A percentile compares a stretch with the other conserved stretches of the same genome.
Conservation (phyloP, 2,113 vertebrate genomes). For the Nyctereutes procyonoides region DNA sequence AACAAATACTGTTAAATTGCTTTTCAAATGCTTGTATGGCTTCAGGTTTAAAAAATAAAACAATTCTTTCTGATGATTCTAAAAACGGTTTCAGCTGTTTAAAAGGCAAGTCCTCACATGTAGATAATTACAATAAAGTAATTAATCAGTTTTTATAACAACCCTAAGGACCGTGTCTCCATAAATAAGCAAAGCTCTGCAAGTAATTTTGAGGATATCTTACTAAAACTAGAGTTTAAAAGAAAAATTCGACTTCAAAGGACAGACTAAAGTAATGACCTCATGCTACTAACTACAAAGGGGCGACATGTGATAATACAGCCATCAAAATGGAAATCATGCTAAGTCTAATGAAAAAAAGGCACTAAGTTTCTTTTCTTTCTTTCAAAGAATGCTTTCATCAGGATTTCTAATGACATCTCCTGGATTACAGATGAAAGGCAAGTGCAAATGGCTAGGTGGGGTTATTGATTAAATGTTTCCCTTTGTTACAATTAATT, state of each 20-base stretch:
- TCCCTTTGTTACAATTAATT: slow-evolving; percentile 32
- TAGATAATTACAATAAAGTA: not conserved
- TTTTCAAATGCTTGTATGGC: slow-evolving; percentile 11
- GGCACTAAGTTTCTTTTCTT: not conserved
- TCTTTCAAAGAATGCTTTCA: not conserved
- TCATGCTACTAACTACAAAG: not conserved
- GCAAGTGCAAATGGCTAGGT: not conserved
- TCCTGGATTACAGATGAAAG: slow-evolving; percentile 41
- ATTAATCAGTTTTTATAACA: slow-evolving; percentile 30
- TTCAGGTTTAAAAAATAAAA: slow-evolving; percentile 39
- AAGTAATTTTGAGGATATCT: not conserved
- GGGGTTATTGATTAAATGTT: not conserved
- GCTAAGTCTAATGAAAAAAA: not conserved
- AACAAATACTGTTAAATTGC: slow-evolving; percentile 38
- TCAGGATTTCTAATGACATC: not conserved
- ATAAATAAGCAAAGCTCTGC: not conserved
- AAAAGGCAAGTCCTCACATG: not conserved
- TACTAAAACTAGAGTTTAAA: slow-evolving; percentile 31
- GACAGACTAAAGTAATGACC: slow-evolving; percentile 3
- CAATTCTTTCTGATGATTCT: not conserved
- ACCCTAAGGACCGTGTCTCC: not conserved
- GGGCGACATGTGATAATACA: not conserved
- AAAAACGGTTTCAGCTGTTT: slow-evolving; percentile 2
- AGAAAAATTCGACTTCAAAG: slow-evolving; percentile 56
- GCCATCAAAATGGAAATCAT: not conserved